Evolutionary conservation across 1,140 invertebrate species (phyloP), one percentile per base, ranked within the genome.

Genomic region (Drosophila serrata): DNA sequence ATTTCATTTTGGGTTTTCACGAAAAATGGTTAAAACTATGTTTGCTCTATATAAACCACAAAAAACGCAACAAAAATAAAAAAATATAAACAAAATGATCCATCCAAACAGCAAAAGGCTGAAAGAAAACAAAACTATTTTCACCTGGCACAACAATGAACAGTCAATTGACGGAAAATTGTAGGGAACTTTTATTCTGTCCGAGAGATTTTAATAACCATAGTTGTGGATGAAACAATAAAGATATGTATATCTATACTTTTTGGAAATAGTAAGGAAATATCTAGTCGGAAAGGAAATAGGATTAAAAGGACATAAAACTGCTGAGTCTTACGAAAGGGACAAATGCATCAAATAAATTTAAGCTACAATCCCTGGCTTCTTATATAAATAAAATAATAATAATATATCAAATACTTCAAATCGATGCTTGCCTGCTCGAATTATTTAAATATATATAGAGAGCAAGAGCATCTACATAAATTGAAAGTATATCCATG

Each of bases 1-100:
- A 84, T 87, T 87, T 74, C 80, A 88, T 87, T 87, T 87, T 73
- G 72, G 67, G 73, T 80, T 88, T 77, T 79, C 67, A 70, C 76
- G 56, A 72, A 87, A 53, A 87, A 80, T 88, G 37, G 65, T 88
- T 80, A 65, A 87, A 87, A 87, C 85, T 84, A 78, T 70, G 45
- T 78, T 70, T 78, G 56, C 48, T 55, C 39, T 39, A 72, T 69
- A 72, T 73, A 82, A 24, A 77, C 31, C 33, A 45, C 61, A 27
- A 58, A 70, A 82, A 69, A 61, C 57, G 45, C 60, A 68, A 75
- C 57, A 79, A 75, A 59, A 67, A 40, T 37, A 48, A 60, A 76
- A 75, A 27, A 70, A 48, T 13, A 59, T 13, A 63, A 58, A 49
- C 35, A 63, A 61, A 73, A 48, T 63, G 17, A 45, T 46, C 53